Conservation (phyloP, 2,113 vertebrate genomes). For the Holacanthus passer region DNA sequence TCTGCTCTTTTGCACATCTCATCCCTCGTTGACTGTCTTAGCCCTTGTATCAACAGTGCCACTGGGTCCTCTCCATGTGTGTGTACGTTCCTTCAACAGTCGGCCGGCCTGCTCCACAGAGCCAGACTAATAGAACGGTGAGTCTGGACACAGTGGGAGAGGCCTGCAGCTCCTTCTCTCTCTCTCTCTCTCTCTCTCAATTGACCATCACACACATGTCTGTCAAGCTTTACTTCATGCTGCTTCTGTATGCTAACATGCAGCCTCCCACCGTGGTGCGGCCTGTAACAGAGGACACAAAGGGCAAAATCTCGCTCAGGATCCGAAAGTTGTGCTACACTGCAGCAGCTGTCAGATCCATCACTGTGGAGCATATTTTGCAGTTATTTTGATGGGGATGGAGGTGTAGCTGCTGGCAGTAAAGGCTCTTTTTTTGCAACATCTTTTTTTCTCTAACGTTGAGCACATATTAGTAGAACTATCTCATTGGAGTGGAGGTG, state of each 20-base stretch:
- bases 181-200: conserved; percentile 12
- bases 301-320: conserved; percentile 45
- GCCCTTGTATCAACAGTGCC: conserved; percentile 4
- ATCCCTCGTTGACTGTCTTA: not conserved
- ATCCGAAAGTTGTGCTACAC: conserved; percentile 29
- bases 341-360: conserved; percentile 39
- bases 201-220: conserved; percentile 49
- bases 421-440: not conserved
- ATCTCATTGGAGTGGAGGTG: conserved; percentile 13
- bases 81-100: conserved; percentile 36
- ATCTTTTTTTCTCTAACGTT: conserved; percentile 13
- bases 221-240: conserved; percentile 48
- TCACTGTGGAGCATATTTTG: conserved; percentile 17
- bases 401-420: not conserved
- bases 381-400: conserved; percentile 29
- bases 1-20: conserved; percentile 23
- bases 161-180: conserved; percentile 28
- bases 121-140: conserved; percentile 54
- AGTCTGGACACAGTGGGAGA: conserved; percentile 66
- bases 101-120: conserved; percentile 38
- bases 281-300: conserved; percentile 54
- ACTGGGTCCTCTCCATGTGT: not conserved
- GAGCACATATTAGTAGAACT: conserved; percentile 11
- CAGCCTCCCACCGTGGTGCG: conserved; percentile 36
- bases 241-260: conserved; percentile 59